Conservation (phyloP, 2,113 vertebrate species). For the Anguilla japonica region DNA sequence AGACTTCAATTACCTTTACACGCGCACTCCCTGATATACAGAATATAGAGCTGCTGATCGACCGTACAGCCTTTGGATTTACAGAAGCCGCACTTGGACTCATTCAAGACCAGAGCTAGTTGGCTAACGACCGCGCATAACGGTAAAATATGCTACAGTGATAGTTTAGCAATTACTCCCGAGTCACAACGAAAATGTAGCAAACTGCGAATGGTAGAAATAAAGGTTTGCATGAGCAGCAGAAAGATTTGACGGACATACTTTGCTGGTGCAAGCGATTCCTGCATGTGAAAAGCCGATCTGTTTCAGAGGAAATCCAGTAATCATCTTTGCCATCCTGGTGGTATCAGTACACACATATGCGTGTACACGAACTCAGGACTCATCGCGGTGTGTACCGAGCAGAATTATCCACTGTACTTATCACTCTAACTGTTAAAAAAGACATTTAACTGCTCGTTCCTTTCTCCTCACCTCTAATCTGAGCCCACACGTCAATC, state of each 20-base stretch:
- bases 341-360: no score
- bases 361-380: not conserved
- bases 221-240: no score
- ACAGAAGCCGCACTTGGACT: no score
- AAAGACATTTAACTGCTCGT: not conserved
- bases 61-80: no score
- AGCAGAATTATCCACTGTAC: not conserved
- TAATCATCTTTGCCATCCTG: slow-evolving; percentile 56
- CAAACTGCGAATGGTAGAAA: no score
- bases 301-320: slow-evolving; percentile 42
- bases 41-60: no score
- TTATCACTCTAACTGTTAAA: not conserved
- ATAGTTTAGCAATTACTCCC: not conserved
- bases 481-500: slow-evolving; percentile 34
- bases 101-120: no score
- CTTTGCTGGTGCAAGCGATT: not conserved
- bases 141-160: not conserved
- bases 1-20: no score
- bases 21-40: no score
- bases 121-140: no score
- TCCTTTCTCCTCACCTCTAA: slow-evolving; percentile 27
- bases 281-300: not conserved
- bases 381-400: not conserved
- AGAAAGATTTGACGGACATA: not conserved
- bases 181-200: no score